These are phyloP conservation scores for Blastobasis adustella DNA, from an alignment of 2,888 invertebrate species.

Conservation along the genomic window DNA sequence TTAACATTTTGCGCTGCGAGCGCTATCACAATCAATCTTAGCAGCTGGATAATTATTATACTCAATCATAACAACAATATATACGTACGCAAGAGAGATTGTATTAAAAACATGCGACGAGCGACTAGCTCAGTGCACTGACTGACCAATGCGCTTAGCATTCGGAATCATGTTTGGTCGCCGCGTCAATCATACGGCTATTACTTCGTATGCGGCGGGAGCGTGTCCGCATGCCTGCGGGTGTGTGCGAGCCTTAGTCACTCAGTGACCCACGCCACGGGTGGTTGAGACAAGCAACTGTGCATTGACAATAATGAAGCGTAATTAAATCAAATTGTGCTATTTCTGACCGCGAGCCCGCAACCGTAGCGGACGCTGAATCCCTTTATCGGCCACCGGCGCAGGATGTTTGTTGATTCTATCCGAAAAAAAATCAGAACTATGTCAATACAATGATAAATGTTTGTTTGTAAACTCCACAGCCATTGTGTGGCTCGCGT, in stretches of 20 bases:
- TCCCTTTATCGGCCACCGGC: conserved; percentile 35
- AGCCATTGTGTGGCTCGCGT: too few species aligned
- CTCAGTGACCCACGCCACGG: conserved; percentile 33
- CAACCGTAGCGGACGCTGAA: conserved; percentile 31
- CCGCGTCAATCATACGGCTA: conserved; percentile 18
- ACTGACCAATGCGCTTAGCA: conserved; percentile 2
- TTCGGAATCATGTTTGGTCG: background rate
- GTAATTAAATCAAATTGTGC: conserved; percentile 62
- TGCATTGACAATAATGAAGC: conserved; percentile 57
- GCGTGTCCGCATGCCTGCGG: conserved; percentile 16
- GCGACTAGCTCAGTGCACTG: background rate
- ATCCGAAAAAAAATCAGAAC: too few species aligned
- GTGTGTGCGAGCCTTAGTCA: conserved; percentile 37
- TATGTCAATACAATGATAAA: too few species aligned
- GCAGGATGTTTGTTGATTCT: conserved; percentile 21
- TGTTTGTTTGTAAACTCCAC: too few species aligned
- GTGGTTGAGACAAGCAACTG: conserved; percentile 56
- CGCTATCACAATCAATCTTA: too few species aligned
- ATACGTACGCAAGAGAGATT: too few species aligned
- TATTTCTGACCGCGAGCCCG: conserved; percentile 56
- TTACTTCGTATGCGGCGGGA: conserved; percentile 39
- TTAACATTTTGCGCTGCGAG: too few species aligned
- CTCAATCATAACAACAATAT: too few species aligned
- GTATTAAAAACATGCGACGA: too few species aligned
- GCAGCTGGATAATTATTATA: too few species aligned